Conservation (phyloP, 1,140 invertebrate species). For the Drosophila dunni region DNA sequence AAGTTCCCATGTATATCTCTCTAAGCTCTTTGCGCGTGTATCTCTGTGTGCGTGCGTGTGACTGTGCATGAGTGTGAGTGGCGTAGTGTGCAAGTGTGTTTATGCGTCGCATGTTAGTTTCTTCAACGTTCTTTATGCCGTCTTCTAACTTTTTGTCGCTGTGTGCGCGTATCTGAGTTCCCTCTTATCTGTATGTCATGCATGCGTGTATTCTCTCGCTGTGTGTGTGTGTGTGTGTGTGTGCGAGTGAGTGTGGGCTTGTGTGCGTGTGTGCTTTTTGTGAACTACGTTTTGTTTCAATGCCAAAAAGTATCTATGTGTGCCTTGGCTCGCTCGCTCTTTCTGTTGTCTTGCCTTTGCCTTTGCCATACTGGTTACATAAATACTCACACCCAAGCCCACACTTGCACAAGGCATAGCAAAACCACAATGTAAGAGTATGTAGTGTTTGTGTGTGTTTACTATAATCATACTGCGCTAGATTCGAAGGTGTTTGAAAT, state of each 20-base stretch:
- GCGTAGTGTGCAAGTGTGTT: slow-evolving; percentile 39
- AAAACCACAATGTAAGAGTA: slow-evolving; percentile 7
- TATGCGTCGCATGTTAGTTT: slow-evolving; percentile 61
- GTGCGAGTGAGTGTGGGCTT: slow-evolving; percentile 31
- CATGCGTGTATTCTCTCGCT: slow-evolving; percentile 18
- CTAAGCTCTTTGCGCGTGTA: slow-evolving; percentile 39
- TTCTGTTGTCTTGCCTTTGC: slow-evolving; percentile 38
- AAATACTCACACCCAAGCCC: slow-evolving; percentile 64
- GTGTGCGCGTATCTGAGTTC: slow-evolving; percentile 30
- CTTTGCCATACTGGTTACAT: slow-evolving; percentile 71
- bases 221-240: slow-evolving; percentile 25
- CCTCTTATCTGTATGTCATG: slow-evolving; percentile 1
- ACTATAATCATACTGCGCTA: slow-evolving; percentile 55
- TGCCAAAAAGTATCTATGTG: slow-evolving; percentile 77
- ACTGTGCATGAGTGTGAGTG: slow-evolving; percentile 35
- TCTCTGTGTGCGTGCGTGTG: slow-evolving; percentile 14
- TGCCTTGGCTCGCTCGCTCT: slow-evolving; percentile 49
- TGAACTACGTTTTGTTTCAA: slow-evolving; percentile 83
- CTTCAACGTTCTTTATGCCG: slow-evolving; percentile 61
- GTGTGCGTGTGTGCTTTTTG: slow-evolving; percentile 66
- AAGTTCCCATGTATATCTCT: slow-evolving; percentile 44
- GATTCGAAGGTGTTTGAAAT: slow-evolving; percentile 54
- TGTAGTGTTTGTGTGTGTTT: slow-evolving; percentile 27
- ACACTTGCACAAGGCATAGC: slow-evolving; percentile 22
- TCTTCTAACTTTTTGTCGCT: slow-evolving; percentile 58